Evolutionary conservation across 2,113 vertebrate genomes (phyloP).

Genomic region (Neogale vison): DNA sequence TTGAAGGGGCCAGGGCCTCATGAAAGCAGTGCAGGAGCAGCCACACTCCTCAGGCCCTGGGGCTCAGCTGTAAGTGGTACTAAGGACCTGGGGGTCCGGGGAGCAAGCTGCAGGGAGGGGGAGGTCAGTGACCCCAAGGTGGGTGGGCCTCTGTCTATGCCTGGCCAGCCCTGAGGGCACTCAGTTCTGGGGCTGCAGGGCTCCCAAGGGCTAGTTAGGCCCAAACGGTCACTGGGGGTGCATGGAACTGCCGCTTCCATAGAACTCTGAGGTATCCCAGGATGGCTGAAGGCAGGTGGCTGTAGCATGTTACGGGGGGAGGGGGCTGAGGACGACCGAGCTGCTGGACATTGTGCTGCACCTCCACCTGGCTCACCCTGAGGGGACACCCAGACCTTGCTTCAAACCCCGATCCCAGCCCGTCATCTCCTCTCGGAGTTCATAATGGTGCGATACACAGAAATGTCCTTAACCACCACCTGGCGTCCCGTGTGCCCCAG

Average conservation of each 20-base stretch:
- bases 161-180: background rate
- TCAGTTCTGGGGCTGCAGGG: background rate
- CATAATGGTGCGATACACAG: background rate
- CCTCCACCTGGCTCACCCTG: background rate
- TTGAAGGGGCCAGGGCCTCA: background rate
- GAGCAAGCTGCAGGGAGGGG: background rate
- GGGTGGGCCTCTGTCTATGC: background rate
- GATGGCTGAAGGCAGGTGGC: background rate
- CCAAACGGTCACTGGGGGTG: background rate
- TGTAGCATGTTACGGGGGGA: background rate
- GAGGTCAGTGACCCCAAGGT: background rate
- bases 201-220: background rate
- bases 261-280: background rate
- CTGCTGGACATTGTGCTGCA: background rate
- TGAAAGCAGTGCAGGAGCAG: background rate
- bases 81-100: background rate
- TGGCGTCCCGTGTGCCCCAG: background rate
- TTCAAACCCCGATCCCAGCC: background rate
- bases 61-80: background rate
- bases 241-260: background rate
- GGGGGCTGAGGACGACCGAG: background rate
- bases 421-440: background rate
- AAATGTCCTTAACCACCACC: background rate
- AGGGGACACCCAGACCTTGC: background rate
- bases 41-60: background rate